A percentile compares a stretch with the other conserved stretches of the same genome.
These are phyloP conservation scores for Misgurnus anguillicaudatus DNA, from an alignment of 2,113 vertebrate species.

Conservation along the genomic window DNA sequence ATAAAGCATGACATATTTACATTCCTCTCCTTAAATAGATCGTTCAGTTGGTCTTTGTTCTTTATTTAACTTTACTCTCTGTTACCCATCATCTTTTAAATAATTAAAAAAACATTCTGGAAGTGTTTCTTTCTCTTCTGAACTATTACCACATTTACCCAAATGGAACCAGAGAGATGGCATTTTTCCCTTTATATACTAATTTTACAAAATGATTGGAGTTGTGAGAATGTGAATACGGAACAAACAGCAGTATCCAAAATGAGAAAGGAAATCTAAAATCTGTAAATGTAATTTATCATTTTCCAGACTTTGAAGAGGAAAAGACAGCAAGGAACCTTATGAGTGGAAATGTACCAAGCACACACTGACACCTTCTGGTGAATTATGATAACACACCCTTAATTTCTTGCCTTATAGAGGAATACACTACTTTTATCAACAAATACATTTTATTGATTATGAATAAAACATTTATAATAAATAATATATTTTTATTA, in stretches of 20 bases:
- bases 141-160: conserved; percentile 27
- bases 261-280: not conserved
- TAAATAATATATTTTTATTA: no score
- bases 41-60: not conserved
- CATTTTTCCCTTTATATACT: not conserved
- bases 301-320: not conserved
- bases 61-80: conserved; percentile 1
- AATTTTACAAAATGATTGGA: conserved; percentile 2
- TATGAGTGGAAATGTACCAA: not conserved
- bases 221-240: not conserved
- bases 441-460: not conserved
- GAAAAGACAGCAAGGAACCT: not conserved
- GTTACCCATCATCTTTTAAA: conserved; percentile 1
- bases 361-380: conserved; percentile 48
- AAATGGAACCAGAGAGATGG: not conserved
- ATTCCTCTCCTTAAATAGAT: not conserved
- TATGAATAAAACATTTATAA: no score
- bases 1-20: not conserved
- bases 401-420: no score
- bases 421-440: no score
- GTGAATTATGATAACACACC: not conserved
- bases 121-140: conserved; percentile 31
- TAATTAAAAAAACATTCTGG: not conserved
- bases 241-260: not conserved
- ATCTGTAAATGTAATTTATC: not conserved